Evolutionary conservation across 2,113 vertebrate species (phyloP).

Genomic region (chimpanzee (Pan troglodytes)): NHGRI_mPanTro3-v2.1_pri NC_072413.2:56883501-56884000

Average conservation of each 20-base stretch:
- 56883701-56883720: constrained; percentile 25
- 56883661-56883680: constrained; percentile 45
- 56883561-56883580: constrained; percentile 45
- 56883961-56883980: neutral
- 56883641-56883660: constrained; percentile 32
- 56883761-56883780: neutral
- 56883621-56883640: constrained; percentile 55
- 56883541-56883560: constrained; percentile 21
- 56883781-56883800: neutral
- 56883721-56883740: neutral
- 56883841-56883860: neutral
- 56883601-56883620: constrained; percentile 53
- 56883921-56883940: neutral
- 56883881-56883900: neutral
- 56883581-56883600: constrained; percentile 48
- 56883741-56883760: constrained; percentile 40
- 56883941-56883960: constrained; percentile 18
- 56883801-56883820: neutral
- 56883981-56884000: neutral
- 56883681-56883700: constrained; percentile 44
- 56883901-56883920: neutral
- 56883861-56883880: neutral
- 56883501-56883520: neutral
- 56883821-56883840: neutral
- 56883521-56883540: constrained; percentile 2